A percentile compares a stretch with the other conserved stretches of the same genome.
These are phyloP conservation scores for Falco rusticolus DNA, from an alignment of 2,797 vertebrate species.

Conservation along the genomic window DNA sequence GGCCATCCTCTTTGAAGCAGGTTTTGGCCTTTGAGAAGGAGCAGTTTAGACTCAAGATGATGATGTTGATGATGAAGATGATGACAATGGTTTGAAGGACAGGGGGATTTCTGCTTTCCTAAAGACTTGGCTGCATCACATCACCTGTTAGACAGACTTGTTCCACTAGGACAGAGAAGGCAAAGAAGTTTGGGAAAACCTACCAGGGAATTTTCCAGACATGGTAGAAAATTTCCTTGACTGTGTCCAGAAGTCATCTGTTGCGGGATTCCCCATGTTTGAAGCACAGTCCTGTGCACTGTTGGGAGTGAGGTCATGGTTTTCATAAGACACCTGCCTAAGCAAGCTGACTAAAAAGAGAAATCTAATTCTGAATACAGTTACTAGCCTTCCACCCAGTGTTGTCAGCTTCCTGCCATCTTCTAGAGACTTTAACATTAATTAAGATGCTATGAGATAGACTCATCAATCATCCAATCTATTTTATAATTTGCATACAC, in stretches of 20 bases:
- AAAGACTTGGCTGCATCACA: not conserved
- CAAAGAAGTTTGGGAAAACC: not conserved
- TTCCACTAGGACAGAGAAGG: not conserved
- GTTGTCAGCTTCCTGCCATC: not conserved
- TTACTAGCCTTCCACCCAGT: not conserved
- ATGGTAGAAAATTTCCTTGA: not conserved
- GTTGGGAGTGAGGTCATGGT: rapidly evolving
- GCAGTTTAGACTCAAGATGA: not conserved
- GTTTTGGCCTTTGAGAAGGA: not conserved
- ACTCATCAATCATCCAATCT: not conserved
- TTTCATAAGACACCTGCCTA: not conserved
- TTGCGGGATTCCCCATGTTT: not conserved
- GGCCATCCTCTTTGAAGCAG: not conserved
- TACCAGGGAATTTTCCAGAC: not conserved
- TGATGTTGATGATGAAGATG: not conserved
- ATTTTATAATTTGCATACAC: not conserved
- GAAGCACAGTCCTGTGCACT: not conserved
- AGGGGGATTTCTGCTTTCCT: not conserved
- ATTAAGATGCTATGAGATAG: not conserved
- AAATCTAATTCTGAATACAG: not conserved
- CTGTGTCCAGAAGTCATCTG: not conserved
- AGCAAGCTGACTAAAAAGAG: not conserved
- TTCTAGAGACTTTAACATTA: not conserved
- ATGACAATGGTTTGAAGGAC: not conserved
- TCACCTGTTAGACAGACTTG: not conserved